Evolutionary conservation across 2,888 invertebrate species (phyloP), one percentile per base, ranked within the genome.

Genomic region (Drosophila infuscata): DNA sequence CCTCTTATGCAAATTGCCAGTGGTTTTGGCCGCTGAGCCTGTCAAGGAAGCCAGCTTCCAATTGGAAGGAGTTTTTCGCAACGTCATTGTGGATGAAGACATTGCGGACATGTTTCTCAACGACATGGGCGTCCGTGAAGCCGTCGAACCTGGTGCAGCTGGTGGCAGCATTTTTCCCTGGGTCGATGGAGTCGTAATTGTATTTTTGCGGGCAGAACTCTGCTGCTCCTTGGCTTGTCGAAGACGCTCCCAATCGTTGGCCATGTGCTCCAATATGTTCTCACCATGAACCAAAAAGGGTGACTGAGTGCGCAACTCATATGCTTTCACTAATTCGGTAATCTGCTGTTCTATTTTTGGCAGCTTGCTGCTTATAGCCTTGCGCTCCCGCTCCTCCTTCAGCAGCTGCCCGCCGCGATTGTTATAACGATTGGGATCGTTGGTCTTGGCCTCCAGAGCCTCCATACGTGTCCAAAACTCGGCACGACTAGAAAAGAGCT

Each of bases 371-470:
- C 95, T 94, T 15, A 97, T 94, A 11, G 95, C 94, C 91, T 97
- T 98, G n/a, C 98, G 94, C 87, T 97, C 97, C 83, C 96, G 97
- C 92, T 98, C 98, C 91, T 98, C 98, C 60, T 95, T 95, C 2
- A 98, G 93, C 8, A 98, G 93, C 78, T 97, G 96, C 0, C 98
- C 98, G 0, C 98, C 98, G 43, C 98, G 95, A 92, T 98, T 98
- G 82, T 97, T 96, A 91, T 96, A 97, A 0, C 98, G 95, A 77
- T 96, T 96, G 0, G 97, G 97, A 86, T 97, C 96, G n/a, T 95
- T 94, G 0, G 96, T 96, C 60, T 96, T 95, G 25, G 95, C 95
- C 77, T 98, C 97, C 57, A 98, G 92, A 70, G 96, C 96, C 3
- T 95, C 94, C 95, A 96, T 96, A 87, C 96, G 95, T 30, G 95